Evolutionary conservation across 2,113 vertebrate genomes (phyloP).

Genomic region (Ancistrus triradiatus): DNA sequence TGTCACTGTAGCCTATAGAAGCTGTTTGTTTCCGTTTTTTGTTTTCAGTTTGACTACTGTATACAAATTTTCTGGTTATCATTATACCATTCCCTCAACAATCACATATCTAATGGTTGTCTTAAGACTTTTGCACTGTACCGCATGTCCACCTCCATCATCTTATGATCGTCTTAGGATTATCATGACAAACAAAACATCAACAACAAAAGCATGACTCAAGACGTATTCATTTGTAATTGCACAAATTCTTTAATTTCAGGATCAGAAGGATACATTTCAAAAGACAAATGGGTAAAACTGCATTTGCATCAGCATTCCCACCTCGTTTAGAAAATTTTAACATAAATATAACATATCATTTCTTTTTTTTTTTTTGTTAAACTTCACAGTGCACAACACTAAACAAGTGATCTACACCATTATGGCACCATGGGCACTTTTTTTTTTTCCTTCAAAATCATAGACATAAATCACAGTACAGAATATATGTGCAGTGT

Average conservation of each 20-base stretch:
- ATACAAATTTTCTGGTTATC: too few relatives aligned
- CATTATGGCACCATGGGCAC: conserved; percentile 51
- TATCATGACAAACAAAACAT: not conserved
- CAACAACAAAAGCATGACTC: not conserved
- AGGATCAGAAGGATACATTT: conserved; percentile 55
- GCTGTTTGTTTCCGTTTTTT: too few relatives aligned
- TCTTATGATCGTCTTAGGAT: too few relatives aligned
- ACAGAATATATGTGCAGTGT: conserved; percentile 43
- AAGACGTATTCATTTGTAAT: conserved; percentile 40
- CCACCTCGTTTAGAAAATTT: conserved; percentile 51
- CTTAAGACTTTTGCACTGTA: too few relatives aligned
- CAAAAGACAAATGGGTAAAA: conserved; percentile 50
- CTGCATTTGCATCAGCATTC: conserved; percentile 27
- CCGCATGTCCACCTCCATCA: not conserved
- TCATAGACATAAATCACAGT: conserved; percentile 44
- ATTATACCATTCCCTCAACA: too few relatives aligned
- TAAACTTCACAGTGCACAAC: conserved; percentile 17
- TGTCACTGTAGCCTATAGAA: too few relatives aligned
- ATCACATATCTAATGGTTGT: too few relatives aligned
- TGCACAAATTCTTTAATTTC: conserved; percentile 65
- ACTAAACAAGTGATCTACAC: conserved; percentile 35
- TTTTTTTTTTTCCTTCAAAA: conserved; percentile 23
- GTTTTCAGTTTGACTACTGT: too few relatives aligned
- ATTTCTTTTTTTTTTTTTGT: too few relatives aligned
- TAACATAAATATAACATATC: conserved; percentile 37